Conservation (phyloP, 2,113 vertebrate species). For the Takifugu flavidus region DNA sequence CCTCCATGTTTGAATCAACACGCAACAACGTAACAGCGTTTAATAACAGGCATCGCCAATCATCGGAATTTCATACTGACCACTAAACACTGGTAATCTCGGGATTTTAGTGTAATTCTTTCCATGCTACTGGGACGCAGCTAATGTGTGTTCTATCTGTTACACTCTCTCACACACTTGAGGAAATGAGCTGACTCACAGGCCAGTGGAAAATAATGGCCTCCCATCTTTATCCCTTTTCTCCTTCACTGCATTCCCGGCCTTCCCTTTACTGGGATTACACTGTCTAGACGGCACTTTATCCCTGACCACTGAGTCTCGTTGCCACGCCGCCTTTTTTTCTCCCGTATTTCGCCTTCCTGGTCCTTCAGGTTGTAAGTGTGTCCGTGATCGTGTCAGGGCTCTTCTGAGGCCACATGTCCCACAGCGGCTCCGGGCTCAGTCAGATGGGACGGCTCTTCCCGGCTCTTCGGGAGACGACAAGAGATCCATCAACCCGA, state of each 20-base stretch:
- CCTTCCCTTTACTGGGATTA: conserved; percentile 48
- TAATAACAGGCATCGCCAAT: background rate
- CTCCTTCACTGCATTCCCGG: conserved; percentile 16
- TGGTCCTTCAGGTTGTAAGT: conserved; percentile 22
- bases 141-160: conserved; percentile 18
- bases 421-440: conserved; percentile 33
- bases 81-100: background rate
- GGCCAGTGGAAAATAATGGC: conserved; percentile 6
- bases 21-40: too few relatives aligned
- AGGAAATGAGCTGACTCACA: conserved; percentile 26
- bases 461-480: conserved; percentile 6
- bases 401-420: conserved; percentile 15
- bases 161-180: conserved; percentile 24
- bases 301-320: too few relatives aligned
- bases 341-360: conserved; percentile 15
- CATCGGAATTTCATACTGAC: background rate
- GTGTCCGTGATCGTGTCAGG: conserved; percentile 22
- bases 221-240: conserved; percentile 15
- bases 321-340: too few relatives aligned
- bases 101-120: too few relatives aligned
- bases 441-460: conserved; percentile 24
- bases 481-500: conserved; percentile 26
- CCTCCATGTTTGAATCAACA: too few relatives aligned
- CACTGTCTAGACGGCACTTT: conserved; percentile 50
- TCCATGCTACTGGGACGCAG: too few relatives aligned